Percentiles rank a stretch among this genome's conserved stretches.
Conservation (phyloP, 2,888 invertebrate species). For the Leptura quadrifasciata region DNA sequence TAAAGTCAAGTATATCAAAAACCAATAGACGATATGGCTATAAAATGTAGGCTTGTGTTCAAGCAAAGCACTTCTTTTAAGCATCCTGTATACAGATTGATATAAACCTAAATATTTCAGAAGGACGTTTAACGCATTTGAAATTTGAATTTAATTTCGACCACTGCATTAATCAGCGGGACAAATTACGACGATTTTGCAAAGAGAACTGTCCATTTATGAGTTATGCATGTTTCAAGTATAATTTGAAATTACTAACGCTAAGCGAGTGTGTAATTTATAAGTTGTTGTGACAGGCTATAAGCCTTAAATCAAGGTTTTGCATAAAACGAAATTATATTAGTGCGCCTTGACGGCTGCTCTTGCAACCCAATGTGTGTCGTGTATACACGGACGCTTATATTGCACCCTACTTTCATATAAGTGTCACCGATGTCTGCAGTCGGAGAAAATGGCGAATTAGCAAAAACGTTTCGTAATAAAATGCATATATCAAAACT, state of each 20-base stretch:
- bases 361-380: background rate
- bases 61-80: too few relatives aligned
- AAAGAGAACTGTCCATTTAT: background rate
- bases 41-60: too few relatives aligned
- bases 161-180: too few relatives aligned
- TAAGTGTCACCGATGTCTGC: conserved; percentile 5
- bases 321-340: conserved; percentile 25
- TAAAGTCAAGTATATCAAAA: too few relatives aligned
- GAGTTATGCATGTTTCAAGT: conserved; percentile 5
- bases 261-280: conserved; percentile 45
- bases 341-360: background rate
- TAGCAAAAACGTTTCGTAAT: background rate
- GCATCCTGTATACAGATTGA: too few relatives aligned
- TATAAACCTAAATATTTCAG: too few relatives aligned
- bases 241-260: conserved; percentile 47
- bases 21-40: too few relatives aligned
- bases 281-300: conserved; percentile 49
- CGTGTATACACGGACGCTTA: background rate
- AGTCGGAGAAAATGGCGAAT: conserved; percentile 1
- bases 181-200: background rate
- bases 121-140: too few relatives aligned
- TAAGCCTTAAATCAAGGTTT: conserved; percentile 47
- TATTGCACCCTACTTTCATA: conserved; percentile 14
- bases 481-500: conserved; percentile 10
- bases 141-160: too few relatives aligned